Evolutionary conservation across 2,888 invertebrate genomes (phyloP), one percentile per base, ranked within the genome.

Genomic region (Osmoderma eremita): DNA sequence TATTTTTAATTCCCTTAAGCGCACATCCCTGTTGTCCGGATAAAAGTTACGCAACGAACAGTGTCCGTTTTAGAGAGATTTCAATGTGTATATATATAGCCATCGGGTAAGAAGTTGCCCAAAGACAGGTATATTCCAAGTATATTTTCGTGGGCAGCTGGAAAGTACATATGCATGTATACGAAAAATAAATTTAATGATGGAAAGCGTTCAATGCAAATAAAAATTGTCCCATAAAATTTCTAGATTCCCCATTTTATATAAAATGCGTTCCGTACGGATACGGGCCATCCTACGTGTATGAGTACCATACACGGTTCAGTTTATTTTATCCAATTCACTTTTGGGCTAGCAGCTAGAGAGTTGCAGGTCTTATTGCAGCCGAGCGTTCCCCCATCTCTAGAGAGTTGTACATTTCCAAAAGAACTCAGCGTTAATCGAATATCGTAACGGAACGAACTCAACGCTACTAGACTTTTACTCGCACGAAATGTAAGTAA

Each of bases 291-390:
- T 17, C 10, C 6, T 39, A 38, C 1, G 12, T 30, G 24, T 45
- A 45, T 36, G 10, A 41, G 13, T 15, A 24, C 20, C 24, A 45
- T 41, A 42, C 41, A 42, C 10, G 22, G 42, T 48, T 48, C 24
- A 45, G 45, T 61, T 58, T 65, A 39, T 65, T 58, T 58, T 58
- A 65, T 58, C 56, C 58, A 58, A 56, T 65, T 65, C 65, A 56
- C 65, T 65, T 65, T 65, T 49, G 38, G 30, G 39, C 38, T 49
- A 58, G 65, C 49, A 56, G 49, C 56, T 38, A 45, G 58, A 65
- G 65, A 65, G 56, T 65, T 65, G 65, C 65, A 48, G 24, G 39
- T 12, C 58, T 58, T 18, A 56, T 56, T 61, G 65, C 56, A 49
- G 24, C 41, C 38, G 65, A 56, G 38, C 39, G 39, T 58, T 49